phyloP scores from a whole-genome alignment of 2,888 invertebrate genomes.

The Ceratothoa steindachneri region DNA sequence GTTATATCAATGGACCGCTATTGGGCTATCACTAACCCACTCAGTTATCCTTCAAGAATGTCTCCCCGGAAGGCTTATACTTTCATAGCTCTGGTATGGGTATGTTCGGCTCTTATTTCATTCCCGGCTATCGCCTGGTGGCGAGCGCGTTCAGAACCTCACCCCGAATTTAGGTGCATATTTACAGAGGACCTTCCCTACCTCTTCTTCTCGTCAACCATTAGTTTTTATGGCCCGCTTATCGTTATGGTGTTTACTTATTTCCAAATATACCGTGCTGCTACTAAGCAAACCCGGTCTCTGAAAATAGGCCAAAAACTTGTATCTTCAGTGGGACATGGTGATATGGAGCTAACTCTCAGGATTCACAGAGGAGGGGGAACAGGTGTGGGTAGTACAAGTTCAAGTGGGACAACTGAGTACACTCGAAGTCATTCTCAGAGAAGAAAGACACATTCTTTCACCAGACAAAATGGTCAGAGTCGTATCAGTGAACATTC shows the following conservation, averaged over 20 bases:
- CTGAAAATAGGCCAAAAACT: slow-evolving; percentile 81
- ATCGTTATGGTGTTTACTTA: slow-evolving; percentile 98
- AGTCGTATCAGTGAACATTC: slow-evolving; percentile 12
- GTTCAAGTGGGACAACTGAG: neutral
- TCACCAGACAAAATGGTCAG: slow-evolving; percentile 9
- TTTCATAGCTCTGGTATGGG: slow-evolving; percentile 90
- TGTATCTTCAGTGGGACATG: slow-evolving; percentile 54
- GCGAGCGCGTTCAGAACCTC: slow-evolving; percentile 63
- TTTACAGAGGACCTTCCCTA: slow-evolving; percentile 96
- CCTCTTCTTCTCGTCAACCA: slow-evolving; percentile 92
- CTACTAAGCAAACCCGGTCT: slow-evolving; percentile 84
- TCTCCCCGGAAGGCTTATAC: slow-evolving; percentile 78
- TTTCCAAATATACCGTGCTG: slow-evolving; percentile 90
- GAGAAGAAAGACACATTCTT: slow-evolving; percentile 1
- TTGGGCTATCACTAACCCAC: slow-evolving; percentile 98
- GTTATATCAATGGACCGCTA: slow-evolving; percentile 94
- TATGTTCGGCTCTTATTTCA: slow-evolving; percentile 92
- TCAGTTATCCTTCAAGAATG: slow-evolving; percentile 93
- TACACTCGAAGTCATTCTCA: slow-evolving; percentile 14
- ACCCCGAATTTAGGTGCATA: slow-evolving; percentile 71
- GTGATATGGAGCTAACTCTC: slow-evolving; percentile 79
- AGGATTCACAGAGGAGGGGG: slow-evolving; percentile 86
- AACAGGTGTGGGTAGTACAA: slow-evolving; percentile 53
- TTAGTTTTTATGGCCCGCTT: slow-evolving; percentile 94
- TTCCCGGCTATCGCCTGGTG: slow-evolving; percentile 97